Conservation (phyloP, 1,140 invertebrate species). For the Drosophila hydei region DNA sequence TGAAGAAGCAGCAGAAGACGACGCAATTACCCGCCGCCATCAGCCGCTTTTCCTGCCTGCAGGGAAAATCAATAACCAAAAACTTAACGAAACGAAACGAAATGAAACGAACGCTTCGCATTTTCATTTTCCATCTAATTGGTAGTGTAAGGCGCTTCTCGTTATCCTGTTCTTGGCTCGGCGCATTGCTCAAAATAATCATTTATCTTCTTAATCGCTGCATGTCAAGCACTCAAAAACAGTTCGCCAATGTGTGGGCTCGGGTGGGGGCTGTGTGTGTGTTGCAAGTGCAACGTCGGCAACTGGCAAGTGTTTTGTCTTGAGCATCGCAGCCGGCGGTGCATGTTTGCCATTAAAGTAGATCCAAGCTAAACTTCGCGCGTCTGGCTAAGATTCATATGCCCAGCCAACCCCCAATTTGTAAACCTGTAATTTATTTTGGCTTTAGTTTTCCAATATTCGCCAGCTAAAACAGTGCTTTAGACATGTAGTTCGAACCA, state of each 20-base stretch:
- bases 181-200: slow-evolving; percentile 72
- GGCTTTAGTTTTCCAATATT: too few relatives aligned
- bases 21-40: not conserved
- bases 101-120: slow-evolving; percentile 6
- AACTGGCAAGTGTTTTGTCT: slow-evolving; percentile 73
- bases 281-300: slow-evolving; percentile 31
- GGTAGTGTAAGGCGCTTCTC: slow-evolving; percentile 59
- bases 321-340: slow-evolving; percentile 36
- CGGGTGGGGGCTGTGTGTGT: not conserved
- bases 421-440: too few relatives aligned
- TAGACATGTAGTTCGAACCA: too few relatives aligned
- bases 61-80: slow-evolving; percentile 49
- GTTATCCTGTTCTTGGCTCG: not conserved
- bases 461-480: too few relatives aligned
- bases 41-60: not conserved
- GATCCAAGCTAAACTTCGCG: slow-evolving; percentile 48
- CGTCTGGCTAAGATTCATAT: slow-evolving; percentile 33
- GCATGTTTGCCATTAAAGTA: slow-evolving; percentile 74
- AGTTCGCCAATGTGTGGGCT: not conserved
- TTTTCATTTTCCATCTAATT: slow-evolving; percentile 51
- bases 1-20: not conserved
- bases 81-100: slow-evolving; percentile 3
- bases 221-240: slow-evolving; percentile 40
- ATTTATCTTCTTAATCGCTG: slow-evolving; percentile 76
- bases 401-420: too few relatives aligned